Evolutionary conservation across 2,888 invertebrate genomes (phyloP), one percentile per base, ranked within the genome.

Genomic region (Unio delphinus): DNA sequence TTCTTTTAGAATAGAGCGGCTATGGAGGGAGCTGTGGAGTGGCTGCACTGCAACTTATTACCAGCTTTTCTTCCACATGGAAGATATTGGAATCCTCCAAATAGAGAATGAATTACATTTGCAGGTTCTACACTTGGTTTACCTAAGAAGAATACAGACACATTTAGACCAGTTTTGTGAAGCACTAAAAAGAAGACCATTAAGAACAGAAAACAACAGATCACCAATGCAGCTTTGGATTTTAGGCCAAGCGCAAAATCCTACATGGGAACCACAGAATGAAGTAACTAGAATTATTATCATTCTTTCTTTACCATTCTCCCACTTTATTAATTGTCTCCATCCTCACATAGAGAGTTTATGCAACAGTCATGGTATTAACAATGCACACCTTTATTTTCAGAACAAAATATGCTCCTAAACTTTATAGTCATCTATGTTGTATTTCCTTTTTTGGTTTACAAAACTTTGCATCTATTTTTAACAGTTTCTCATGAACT

Each of bases 21-120:
- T 74, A 30, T 74, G 74, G 72, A 65, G 72, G 57, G 74, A 74
- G n/a, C 11, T 74, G n/a, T 72, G 74, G 69, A 54, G 26, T 67
- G 69, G 74, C 62, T 59, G 45, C 58, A 69, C 65, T 60, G 30
- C 58, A 15, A 58, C 61, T 28, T 74, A 65, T 57, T 71, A 74
- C 61, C 26, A 65, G 20, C 54, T 74, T 18, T 74, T 74, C 58
- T 68, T 61, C 64, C 28, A 64, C 34, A 65, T 71, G 68, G 74
- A 72, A 59, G 67, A 69, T 54, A 7, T 34, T 34, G 34, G 34
- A 34, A 34, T 34, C 11, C 34, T 34, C 61, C 30, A 30, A 28
- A 15, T 1, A 5, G 8, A 28, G 26, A 26, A 55, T 65, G 72
- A 68, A 58, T 28, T 68, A 61, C 68, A 72, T 55, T 60, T 72